These are phyloP conservation scores for Glyptemys insculpta DNA, from an alignment of 2,797 vertebrate species.

Conservation along the genomic window DNA sequence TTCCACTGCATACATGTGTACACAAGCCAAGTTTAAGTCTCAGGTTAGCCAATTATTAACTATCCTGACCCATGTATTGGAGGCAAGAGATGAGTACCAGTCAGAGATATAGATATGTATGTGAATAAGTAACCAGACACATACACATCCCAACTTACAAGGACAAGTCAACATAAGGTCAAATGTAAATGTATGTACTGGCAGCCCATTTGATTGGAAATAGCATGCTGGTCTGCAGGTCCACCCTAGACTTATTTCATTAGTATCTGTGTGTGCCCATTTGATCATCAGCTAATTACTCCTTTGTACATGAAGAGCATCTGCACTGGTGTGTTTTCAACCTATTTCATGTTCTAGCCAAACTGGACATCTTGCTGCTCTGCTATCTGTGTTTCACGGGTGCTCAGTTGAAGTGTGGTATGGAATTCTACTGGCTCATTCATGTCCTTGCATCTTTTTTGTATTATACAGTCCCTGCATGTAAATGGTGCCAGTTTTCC, in stretches of 20 bases:
- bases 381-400: neutral
- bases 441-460: neutral
- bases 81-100: neutral
- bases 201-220: neutral
- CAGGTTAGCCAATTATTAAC: neutral
- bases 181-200: neutral
- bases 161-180: rapidly evolving
- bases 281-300: neutral
- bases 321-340: neutral
- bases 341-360: neutral
- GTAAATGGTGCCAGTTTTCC: neutral
- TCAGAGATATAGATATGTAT: neutral
- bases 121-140: neutral
- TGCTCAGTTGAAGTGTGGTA: neutral
- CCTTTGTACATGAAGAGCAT: neutral
- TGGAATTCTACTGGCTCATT: neutral
- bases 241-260: neutral
- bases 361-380: neutral
- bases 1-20: neutral
- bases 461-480: neutral
- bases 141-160: neutral
- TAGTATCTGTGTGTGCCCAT: rapidly evolving
- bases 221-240: neutral
- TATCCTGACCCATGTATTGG: neutral
- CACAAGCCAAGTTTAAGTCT: neutral